Evolutionary conservation across 2,797 vertebrate genomes (phyloP).

Genomic region (Thripadectes ignobilis): DNA sequence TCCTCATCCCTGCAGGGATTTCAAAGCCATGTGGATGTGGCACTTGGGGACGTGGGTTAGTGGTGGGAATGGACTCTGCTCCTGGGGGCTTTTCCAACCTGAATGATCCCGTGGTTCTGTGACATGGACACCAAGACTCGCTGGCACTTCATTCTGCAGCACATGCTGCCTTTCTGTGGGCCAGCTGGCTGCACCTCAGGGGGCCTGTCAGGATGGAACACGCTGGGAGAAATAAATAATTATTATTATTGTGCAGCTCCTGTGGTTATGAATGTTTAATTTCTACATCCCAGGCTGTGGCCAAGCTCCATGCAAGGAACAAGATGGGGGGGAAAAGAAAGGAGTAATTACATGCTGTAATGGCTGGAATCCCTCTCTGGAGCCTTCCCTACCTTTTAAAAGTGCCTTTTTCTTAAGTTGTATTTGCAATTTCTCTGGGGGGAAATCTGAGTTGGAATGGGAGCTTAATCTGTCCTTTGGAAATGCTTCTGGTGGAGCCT

Average conservation of each 20-base stretch:
- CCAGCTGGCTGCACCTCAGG: background rate
- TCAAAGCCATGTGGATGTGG: background rate
- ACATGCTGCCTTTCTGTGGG: background rate
- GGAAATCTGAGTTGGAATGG: background rate
- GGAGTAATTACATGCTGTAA: conserved; percentile 1
- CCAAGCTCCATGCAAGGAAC: background rate
- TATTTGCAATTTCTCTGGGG: background rate
- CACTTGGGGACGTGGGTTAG: fast-evolving
- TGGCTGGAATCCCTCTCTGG: background rate
- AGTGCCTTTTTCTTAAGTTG: background rate
- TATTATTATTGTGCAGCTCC: background rate
- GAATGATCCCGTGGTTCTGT: background rate
- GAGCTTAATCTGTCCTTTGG: background rate
- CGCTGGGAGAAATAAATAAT: background rate
- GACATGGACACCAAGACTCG: background rate
- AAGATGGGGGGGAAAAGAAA: background rate
- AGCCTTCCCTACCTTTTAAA: background rate
- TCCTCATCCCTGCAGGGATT: no score
- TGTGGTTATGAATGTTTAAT: background rate
- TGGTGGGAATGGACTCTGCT: background rate
- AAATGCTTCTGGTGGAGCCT: background rate
- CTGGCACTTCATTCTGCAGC: background rate
- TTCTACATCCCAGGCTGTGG: background rate
- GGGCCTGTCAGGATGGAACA: background rate
- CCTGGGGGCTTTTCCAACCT: background rate